Evolutionary conservation across 2,797 vertebrate species (phyloP), one percentile per base, ranked within the genome.

Genomic region (Rhincodon typus): DNA sequence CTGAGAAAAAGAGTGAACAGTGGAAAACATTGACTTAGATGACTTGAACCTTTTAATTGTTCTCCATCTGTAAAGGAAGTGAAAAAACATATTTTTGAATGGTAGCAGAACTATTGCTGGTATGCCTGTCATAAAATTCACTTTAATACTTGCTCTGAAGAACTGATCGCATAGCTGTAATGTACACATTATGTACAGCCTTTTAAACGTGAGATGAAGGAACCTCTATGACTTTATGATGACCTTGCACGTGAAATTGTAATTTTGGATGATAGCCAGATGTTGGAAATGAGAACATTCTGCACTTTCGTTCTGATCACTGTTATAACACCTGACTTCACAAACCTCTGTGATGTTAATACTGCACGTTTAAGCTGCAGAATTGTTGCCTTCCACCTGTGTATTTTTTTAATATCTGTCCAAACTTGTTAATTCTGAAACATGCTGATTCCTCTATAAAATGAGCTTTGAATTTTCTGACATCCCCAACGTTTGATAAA

Each of bases 31-130:
- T 67, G 66, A 67, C 88, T n/a, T 34, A 66, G 62, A 8, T n/a
- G 88, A 66, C 82, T 38, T 38, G 57, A 91, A 91, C 38, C 23
- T 91, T 91, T 91, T 66, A 91, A 91, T n/a, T 91, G 57, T 38
- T 38, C 66, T 67, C 57, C 38, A 21, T 19, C 88, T 8, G 21
- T 21, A 66, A 91, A 6, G 66, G 67, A 93, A 42, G 21, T 19
- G 62, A 93, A 30, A 66, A 23, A 42, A n/a, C 38, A 38, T 13
- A 38, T 38, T 93, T 93, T 93, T 93, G 21, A 46, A 93, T 69
- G 38, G 21, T 23, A 38, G 8, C 90, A 93, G n/a, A 25, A 23
- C 42, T 93, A 93, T 62, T 93, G 17, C 90, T 93, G 66, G 62
- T 42, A 21, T 42, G 90, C 10, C 62, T 69, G 90, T 93, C 66